phyloP scores from a whole-genome alignment of 2,797 vertebrate species.

The Mareca penelope region DNA sequence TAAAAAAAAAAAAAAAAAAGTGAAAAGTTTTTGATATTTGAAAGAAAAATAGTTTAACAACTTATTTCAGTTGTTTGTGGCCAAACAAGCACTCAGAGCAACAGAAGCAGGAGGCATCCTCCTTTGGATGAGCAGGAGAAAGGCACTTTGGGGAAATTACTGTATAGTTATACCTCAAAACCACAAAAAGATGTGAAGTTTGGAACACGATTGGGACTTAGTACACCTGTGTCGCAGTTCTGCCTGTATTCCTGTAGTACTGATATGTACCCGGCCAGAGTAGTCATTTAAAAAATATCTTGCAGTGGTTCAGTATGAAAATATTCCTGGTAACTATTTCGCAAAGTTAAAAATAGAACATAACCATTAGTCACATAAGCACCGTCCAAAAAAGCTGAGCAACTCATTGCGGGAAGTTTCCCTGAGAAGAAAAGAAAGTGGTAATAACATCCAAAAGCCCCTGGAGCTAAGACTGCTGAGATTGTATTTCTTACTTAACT shows the following conservation, averaged over 20 bases:
- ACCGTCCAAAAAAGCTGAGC: neutral
- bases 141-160: neutral
- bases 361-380: neutral
- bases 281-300: neutral
- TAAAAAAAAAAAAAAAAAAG: neutral
- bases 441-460: neutral
- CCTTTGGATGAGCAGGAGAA: neutral
- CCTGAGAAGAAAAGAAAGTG: neutral
- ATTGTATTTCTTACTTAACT: neutral
- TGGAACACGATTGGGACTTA: neutral
- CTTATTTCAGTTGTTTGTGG: neutral
- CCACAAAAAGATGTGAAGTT: neutral
- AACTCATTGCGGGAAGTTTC: neutral
- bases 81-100: neutral
- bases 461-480: neutral
- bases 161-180: neutral
- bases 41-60: neutral
- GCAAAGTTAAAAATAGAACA: conserved; percentile 45
- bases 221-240: neutral
- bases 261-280: neutral
- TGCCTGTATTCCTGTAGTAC: neutral
- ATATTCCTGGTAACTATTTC: conserved; percentile 15
- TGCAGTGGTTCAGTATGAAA: neutral
- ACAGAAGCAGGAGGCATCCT: neutral
- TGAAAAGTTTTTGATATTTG: neutral